Evolutionary conservation across 2,113 vertebrate species (phyloP), one percentile per base, ranked within the genome.

Genomic region (Pongo pygmaeus): DNA sequence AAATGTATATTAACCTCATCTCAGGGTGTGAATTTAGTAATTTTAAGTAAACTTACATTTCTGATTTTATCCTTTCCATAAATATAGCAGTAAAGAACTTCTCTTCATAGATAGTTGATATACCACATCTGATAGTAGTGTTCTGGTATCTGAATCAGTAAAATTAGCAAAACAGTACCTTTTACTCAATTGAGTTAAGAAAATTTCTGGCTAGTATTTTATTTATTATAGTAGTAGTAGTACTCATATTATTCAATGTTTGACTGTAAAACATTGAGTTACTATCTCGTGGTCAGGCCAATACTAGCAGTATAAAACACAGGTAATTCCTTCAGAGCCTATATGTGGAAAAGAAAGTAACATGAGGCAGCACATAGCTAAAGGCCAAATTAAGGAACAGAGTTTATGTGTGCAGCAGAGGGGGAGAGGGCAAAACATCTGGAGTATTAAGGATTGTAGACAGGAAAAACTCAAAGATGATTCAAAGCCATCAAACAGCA

Each of bases 11-110:
- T 95, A 27, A 67, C 30, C 3, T 70, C 6, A 77, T 92, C 4
- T 32, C n/a, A 48, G 6, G 52, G 8, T 84, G 8, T 78, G 14
- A 89, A 93, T 74, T 67, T 81, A 50, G 13, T 61, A 14, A 88
- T 72, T 94, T 89, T 77, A 89, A 94, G 23, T 50, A 94, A 91
- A 57, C 23, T 52, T 95, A 25, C 8, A 70, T 69, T 78, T n/a
- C 9, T 52, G 11, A 20, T 75, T 88, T 75, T 48, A 8, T 96
- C 84, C 8, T 77, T 46, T 87, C 67, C 22, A 12, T 35, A 80
- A 89, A 64, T 85, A 55, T 3, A 40, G 38, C 1, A 43, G 40
- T 13, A 74, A 70, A 83, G 38, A 25, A 16, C 13, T 3, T 22
- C 3, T 96, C 10, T 14, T 81, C 43, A 18, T 16, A 67, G 43